Evolutionary conservation across 2,797 vertebrate species (phyloP).

Genomic region (Cheirogaleus major): DNA sequence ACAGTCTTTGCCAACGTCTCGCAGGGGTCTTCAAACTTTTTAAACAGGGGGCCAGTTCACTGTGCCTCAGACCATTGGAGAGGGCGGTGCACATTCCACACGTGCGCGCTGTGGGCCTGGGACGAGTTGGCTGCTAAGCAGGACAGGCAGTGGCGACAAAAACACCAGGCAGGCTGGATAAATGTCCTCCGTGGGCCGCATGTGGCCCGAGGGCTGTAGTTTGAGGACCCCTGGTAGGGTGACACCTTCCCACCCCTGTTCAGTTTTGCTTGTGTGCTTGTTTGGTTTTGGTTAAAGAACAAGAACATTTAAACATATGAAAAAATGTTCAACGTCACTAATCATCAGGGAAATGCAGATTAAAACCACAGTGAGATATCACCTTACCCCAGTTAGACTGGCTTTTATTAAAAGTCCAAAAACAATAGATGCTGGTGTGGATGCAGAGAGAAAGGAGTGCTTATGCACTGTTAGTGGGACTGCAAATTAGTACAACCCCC

Average conservation of each 20-base stretch:
- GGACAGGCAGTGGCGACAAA: too few species aligned
- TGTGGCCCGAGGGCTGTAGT: too few species aligned
- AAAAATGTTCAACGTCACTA: neutral
- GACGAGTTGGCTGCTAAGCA: too few species aligned
- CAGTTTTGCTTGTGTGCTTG: neutral
- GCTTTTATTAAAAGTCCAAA: neutral
- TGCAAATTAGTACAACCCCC: neutral
- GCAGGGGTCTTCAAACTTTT: too few species aligned
- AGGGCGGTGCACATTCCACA: too few species aligned
- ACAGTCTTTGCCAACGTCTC: fast-evolving
- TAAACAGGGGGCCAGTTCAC: too few species aligned
- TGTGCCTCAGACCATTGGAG: too few species aligned
- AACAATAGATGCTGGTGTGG: neutral
- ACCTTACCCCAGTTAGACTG: neutral
- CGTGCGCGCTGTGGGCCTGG: too few species aligned
- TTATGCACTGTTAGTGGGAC: neutral
- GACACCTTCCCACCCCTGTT: fast-evolving
- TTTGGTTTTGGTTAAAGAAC: neutral
- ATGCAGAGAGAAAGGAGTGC: neutral
- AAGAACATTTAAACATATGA: neutral
- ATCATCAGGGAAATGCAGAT: neutral
- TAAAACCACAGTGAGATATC: neutral
- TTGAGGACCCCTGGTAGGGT: too few species aligned
- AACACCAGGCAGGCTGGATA: too few species aligned
- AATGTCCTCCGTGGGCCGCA: too few species aligned